Percentiles rank a stretch among this genome's conserved stretches.
Conservation (phyloP, 2,888 invertebrate genomes). For the Zhuqinia jingwanae region DNA sequence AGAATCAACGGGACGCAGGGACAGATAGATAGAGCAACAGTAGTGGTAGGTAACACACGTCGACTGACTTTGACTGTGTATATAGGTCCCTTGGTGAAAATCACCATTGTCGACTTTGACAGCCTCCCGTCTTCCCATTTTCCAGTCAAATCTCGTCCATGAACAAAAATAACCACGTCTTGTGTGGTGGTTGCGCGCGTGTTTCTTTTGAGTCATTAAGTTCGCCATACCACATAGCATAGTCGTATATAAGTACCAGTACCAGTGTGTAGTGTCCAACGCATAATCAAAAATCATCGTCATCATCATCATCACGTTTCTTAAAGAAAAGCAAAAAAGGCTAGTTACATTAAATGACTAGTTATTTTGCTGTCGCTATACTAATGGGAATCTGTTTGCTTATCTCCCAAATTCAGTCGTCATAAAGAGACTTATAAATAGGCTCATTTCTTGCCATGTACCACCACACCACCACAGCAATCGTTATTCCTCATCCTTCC, state of each 20-base stretch:
- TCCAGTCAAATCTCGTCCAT: slow-evolving; percentile 32
- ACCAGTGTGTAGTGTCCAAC: too few relatives aligned
- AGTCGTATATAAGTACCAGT: too few relatives aligned
- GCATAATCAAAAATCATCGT: not conserved
- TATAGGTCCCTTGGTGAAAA: slow-evolving; percentile 46
- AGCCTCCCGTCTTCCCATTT: not conserved
- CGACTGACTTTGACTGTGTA: not conserved
- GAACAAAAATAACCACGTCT: not conserved
- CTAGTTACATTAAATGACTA: not conserved
- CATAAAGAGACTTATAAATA: slow-evolving; percentile 68
- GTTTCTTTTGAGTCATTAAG: slow-evolving; percentile 40
- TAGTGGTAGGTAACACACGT: not conserved
- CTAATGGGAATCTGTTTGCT: slow-evolving; percentile 17
- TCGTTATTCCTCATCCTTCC: slow-evolving; percentile 49
- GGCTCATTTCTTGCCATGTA: slow-evolving; percentile 64
- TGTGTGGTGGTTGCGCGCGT: not conserved
- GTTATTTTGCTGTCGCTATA: not conserved
- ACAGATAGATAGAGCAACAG: not conserved
- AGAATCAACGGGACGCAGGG: too few relatives aligned
- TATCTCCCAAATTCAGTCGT: slow-evolving; percentile 64
- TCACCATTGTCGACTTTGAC: slow-evolving; percentile 13
- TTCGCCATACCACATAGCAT: not conserved
- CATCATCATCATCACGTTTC: not conserved
- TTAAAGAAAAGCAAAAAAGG: not conserved
- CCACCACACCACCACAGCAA: not conserved